Conservation (phyloP, 2,113 vertebrate species). For the Pollachius pollachius region DNA sequence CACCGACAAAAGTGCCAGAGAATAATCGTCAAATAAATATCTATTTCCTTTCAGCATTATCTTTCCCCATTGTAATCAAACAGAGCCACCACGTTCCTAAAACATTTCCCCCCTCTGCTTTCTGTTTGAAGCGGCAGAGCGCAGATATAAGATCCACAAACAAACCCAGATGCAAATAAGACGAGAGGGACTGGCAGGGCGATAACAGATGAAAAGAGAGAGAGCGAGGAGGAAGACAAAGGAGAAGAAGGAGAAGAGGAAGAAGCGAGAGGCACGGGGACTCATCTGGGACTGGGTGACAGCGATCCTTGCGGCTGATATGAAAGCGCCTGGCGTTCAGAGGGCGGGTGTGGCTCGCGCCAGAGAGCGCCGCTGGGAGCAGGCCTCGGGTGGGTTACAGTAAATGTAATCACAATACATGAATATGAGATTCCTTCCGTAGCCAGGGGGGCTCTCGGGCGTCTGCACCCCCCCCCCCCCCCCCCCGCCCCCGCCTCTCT, state of each 20-base stretch:
- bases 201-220: constrained; percentile 28
- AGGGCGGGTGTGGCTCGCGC: constrained; percentile 41
- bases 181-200: constrained; percentile 51
- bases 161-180: constrained; percentile 65
- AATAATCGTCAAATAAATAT: no score
- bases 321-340: constrained; percentile 60
- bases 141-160: constrained; percentile 47
- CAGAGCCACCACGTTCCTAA: background rate
- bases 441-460: constrained; percentile 2
- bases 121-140: constrained; percentile 23
- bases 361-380: constrained; percentile 55
- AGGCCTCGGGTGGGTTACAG: constrained; percentile 53
- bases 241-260: no score
- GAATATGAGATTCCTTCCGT: constrained; percentile 54
- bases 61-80: background rate
- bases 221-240: constrained; percentile 6
- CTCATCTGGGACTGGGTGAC: constrained; percentile 56
- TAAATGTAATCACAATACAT: constrained; percentile 63
- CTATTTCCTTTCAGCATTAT: constrained; percentile 15
- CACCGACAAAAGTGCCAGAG: no score
- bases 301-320: constrained; percentile 49
- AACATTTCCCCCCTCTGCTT: background rate
- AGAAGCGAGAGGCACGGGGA: constrained; percentile 30
- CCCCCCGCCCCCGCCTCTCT: no score
- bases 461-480: no score